phyloP scores from a whole-genome alignment of 2,113 vertebrate species.

The Platycercus adscitus region DNA sequence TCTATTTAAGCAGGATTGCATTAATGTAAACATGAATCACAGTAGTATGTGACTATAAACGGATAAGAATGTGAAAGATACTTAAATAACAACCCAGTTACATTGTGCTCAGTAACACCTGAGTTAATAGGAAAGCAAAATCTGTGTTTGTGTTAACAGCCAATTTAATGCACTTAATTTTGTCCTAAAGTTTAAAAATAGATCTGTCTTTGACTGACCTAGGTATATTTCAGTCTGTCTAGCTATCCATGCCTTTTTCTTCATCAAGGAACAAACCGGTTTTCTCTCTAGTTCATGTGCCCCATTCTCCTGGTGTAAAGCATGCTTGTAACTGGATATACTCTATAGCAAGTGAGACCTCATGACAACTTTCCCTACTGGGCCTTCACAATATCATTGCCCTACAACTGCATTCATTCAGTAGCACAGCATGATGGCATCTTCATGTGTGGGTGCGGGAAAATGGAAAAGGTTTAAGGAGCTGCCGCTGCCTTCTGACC shows the following conservation, averaged over 20 bases:
- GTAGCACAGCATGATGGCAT: too few species aligned
- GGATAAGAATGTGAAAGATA: background rate
- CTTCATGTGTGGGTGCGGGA: fast-evolving
- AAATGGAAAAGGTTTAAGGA: background rate
- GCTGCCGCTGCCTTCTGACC: fast-evolving
- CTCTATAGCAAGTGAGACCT: background rate
- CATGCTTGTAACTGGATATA: background rate
- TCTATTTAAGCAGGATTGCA: background rate
- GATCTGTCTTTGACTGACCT: background rate
- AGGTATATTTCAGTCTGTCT: background rate
- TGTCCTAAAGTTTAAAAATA: background rate
- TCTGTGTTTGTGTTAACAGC: background rate
- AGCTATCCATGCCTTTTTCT: background rate
- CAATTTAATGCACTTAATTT: background rate
- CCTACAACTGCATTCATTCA: background rate
- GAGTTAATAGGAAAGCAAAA: background rate
- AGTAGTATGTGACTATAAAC: background rate
- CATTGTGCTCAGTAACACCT: background rate
- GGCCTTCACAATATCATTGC: background rate
- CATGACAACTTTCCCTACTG: background rate
- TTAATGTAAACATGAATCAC: background rate
- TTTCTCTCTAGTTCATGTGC: background rate
- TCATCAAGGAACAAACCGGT: background rate
- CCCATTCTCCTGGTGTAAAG: background rate
- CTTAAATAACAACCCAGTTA: background rate